phyloP scores from a whole-genome alignment of 2,888 invertebrate species.

The Himalopsyche kuldschensis region DNA sequence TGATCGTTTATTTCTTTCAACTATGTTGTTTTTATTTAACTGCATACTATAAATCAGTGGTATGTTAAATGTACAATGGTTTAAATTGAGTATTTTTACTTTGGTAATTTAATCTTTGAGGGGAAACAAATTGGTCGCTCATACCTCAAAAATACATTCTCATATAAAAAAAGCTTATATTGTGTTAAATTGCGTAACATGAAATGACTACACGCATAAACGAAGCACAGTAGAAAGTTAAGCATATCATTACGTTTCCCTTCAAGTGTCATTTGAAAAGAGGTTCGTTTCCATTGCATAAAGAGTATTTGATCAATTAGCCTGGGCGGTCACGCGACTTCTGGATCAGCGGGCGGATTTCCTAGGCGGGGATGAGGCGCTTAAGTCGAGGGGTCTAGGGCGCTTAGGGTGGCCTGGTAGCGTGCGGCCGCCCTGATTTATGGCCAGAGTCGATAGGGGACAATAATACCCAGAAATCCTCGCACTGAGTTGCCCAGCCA shows the following conservation, averaged over 20 bases:
- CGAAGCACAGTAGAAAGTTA: too few relatives aligned
- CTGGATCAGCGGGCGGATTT: background rate
- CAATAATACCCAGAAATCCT: slow-evolving; percentile 11
- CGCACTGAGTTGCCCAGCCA: background rate
- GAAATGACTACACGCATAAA: too few relatives aligned
- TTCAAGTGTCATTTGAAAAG: background rate
- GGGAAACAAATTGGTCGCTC: too few relatives aligned
- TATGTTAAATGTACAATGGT: too few relatives aligned
- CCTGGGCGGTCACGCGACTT: slow-evolving; percentile 34
- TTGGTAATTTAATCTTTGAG: too few relatives aligned
- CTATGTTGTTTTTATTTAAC: too few relatives aligned
- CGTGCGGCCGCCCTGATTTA: slow-evolving; percentile 37
- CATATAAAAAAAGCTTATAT: too few relatives aligned
- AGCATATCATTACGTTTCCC: background rate
- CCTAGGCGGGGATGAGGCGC: background rate
- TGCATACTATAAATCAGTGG: too few relatives aligned
- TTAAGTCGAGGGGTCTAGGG: background rate
- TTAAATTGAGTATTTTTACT: too few relatives aligned
- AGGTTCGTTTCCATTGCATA: background rate
- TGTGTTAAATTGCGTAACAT: too few relatives aligned
- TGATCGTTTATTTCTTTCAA: too few relatives aligned
- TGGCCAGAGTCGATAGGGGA: slow-evolving; percentile 24
- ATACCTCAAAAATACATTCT: too few relatives aligned
- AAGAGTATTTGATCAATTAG: slow-evolving; percentile 39
- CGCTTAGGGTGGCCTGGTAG: slow-evolving; percentile 7